Percentiles rank a stretch among this genome's conserved stretches.
phyloP scores from a whole-genome alignment of 2,888 invertebrate species.

The Eupithecia insigniata region DNA sequence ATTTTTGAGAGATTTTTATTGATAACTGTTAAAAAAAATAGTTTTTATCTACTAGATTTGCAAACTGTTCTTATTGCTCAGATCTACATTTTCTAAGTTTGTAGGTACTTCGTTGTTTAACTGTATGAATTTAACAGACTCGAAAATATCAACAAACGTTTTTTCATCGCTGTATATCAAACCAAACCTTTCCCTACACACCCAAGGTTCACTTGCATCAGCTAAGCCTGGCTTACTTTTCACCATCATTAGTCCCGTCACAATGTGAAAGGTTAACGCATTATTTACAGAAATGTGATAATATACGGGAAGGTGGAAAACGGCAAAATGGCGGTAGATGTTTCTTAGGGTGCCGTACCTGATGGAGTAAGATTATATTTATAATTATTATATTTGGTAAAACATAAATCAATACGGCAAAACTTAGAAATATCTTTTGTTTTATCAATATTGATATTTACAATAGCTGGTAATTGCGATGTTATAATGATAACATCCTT shows the following conservation, averaged over 20 bases:
- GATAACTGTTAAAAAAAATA: no score
- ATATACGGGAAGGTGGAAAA: conserved; percentile 43
- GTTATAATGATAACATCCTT: no score
- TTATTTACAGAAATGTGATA: conserved; percentile 58
- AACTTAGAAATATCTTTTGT: not conserved
- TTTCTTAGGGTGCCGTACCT: conserved; percentile 5
- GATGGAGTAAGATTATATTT: not conserved
- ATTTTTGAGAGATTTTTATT: no score
- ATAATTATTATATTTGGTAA: not conserved
- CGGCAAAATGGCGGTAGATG: conserved; percentile 19
- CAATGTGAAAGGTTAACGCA: conserved; percentile 60
- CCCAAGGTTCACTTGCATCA: conserved; percentile 55
- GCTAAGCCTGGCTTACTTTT: conserved; percentile 62
- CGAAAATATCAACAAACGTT: not conserved
- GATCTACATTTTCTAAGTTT: no score
- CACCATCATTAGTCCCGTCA: conserved; percentile 62
- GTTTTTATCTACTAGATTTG: no score
- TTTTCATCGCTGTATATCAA: conserved; percentile 8
- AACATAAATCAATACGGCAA: not conserved
- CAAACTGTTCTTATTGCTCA: not conserved
- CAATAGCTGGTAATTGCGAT: no score
- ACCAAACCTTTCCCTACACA: conserved; percentile 23
- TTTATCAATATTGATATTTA: not conserved
- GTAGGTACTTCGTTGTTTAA: no score
- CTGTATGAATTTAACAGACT: not conserved